Base-by-base conservation (phyloP, 2,888 invertebrate genomes). In the Limnephilus marmoratus region DNA sequence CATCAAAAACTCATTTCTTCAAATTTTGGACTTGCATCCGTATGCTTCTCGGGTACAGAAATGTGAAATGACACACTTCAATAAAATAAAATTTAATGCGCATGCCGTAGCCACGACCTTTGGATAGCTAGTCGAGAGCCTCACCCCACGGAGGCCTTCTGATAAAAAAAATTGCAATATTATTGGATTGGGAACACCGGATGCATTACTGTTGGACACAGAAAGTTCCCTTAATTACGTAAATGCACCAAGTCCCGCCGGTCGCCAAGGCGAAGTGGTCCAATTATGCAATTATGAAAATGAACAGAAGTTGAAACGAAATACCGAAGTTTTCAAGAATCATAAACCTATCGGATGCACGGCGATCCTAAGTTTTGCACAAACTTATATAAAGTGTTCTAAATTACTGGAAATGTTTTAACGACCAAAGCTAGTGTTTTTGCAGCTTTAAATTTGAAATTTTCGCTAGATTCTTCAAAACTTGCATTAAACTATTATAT, bases 251-350 rank as follows among this genome's bases (percentile, higher is more conserved):
- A 13, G 29, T 80, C 12, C 80, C 41, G 0, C 68, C 81, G 37
- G 80, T 89, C 80, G 24, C 68, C 68, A 12, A 34, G 5, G 37
- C 24, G 80, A 88, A 90, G 86, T 90, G 91, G 86, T 90, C 86
- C 92, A 92, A 91, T 92, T 91, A 91, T 90, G 92, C 92, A 92
- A 92, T 92, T 91, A 92, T 92, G 92, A 92, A 92, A 92, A 92
- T 91, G 91, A 92, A 91, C 82, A 81, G 49, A 92, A 91, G 91
- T 91, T 92, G 82, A 83, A 90, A 92, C 87, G 91, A 87, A 89
- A 91, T 88, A 91, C 90, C 90, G 24, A 91, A 89, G 85, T 88
- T 87, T 53, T 83, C 85, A 80, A 45, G 90, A 80, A 49, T 81
- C 91, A 85, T 92, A 92, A 92, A 92, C 90, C 91, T 90, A 91